Conservation (phyloP, 2,888 invertebrate species). For the Drosophila paranaensis region DNA sequence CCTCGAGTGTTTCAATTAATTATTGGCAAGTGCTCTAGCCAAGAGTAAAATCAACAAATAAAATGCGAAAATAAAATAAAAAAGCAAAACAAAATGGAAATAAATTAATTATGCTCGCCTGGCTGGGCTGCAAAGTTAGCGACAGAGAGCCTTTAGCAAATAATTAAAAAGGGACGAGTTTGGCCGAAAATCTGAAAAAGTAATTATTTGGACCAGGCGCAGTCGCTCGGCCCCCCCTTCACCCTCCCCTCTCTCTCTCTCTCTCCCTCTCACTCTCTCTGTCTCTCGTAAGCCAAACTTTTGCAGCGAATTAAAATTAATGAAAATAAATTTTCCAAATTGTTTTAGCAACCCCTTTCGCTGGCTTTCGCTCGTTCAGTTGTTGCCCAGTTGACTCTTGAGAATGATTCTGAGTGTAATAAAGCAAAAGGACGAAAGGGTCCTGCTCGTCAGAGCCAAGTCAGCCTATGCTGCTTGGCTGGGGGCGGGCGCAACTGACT, state of each 20-base stretch:
- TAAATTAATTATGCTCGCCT: conserved; percentile 74
- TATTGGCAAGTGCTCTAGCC: conserved; percentile 60
- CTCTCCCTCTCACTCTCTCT: neutral
- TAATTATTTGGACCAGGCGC: conserved; percentile 66
- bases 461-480: neutral
- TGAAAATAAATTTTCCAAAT: conserved; percentile 80
- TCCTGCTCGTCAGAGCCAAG: conserved; percentile 14
- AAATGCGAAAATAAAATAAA: neutral
- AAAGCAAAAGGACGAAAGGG: conserved; percentile 69
- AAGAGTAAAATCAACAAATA: conserved; percentile 12
- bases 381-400: conserved; percentile 65
- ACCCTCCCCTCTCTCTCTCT: too few species aligned
- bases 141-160: conserved; percentile 69
- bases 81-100: conserved; percentile 47
- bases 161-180: conserved; percentile 74
- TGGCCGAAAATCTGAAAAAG: conserved; percentile 72
- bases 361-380: conserved; percentile 24
- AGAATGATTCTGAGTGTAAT: conserved; percentile 75
- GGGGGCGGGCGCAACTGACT: conserved; percentile 22
- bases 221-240: too few species aligned
- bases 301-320: conserved; percentile 78
- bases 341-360: conserved; percentile 73
- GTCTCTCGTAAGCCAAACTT: conserved; percentile 53
- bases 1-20: conserved; percentile 63
- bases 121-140: conserved; percentile 44